These are phyloP conservation scores for Allobates femoralis DNA, from an alignment of 2,797 vertebrate genomes.

Conservation along the genomic window DNA sequence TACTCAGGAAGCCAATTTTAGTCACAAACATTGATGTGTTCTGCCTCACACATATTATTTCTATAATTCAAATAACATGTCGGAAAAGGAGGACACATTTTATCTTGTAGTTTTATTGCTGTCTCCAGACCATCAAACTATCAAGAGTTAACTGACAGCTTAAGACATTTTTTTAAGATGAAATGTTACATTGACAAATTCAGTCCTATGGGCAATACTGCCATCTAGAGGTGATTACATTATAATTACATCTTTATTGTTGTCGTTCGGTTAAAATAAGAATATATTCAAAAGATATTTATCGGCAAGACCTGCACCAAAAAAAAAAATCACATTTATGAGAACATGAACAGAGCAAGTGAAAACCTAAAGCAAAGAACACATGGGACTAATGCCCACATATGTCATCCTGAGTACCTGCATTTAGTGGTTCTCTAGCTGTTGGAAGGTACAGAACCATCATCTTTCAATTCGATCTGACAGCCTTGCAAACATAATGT, in stretches of 20 bases:
- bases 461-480: slow-evolving; percentile 2
- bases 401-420: background rate
- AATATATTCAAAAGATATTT: background rate
- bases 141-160: slow-evolving; percentile 45
- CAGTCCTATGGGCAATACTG: slow-evolving; percentile 43
- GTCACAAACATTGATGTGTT: slow-evolving; percentile 41
- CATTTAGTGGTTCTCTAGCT: background rate
- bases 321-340: background rate
- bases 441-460: slow-evolving; percentile 12
- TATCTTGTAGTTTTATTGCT: slow-evolving; percentile 44
- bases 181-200: slow-evolving; percentile 6
- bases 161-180: background rate
- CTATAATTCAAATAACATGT: slow-evolving; percentile 35
- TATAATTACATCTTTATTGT: background rate
- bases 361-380: background rate
- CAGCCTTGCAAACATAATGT: background rate
- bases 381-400: background rate
- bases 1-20: slow-evolving; percentile 42
- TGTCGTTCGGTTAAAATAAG: background rate
- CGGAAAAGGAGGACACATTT: slow-evolving; percentile 27
- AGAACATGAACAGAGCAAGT: background rate
- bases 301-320: background rate
- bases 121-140: slow-evolving; percentile 34
- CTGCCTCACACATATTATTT: slow-evolving; percentile 32
- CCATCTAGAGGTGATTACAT: slow-evolving; percentile 46